phyloP scores from a whole-genome alignment of 2,113 vertebrate genomes.

The Sphaerodactylus townsendi region DNA sequence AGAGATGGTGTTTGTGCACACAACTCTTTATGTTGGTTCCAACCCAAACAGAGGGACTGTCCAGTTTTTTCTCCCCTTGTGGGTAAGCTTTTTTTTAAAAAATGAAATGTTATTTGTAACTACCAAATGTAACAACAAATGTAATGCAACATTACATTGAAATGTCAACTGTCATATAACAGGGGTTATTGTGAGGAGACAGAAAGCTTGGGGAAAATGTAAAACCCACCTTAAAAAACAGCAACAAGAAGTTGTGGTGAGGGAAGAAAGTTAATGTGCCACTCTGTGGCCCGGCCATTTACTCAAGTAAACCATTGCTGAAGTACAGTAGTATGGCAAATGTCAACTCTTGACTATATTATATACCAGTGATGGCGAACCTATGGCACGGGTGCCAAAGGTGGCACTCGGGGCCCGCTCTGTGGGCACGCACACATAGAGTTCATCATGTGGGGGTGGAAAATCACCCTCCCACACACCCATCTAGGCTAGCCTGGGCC shows the following conservation, averaged over 20 bases:
- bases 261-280: too few relatives aligned
- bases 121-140: not conserved
- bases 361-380: too few relatives aligned
- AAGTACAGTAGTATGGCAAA: too few relatives aligned
- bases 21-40: not conserved
- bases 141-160: not conserved
- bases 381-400: too few relatives aligned
- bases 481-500: too few relatives aligned
- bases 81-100: accelerated
- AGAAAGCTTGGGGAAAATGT: not conserved
- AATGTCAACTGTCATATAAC: not conserved
- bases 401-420: too few relatives aligned
- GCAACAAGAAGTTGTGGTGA: not conserved
- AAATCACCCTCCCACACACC: too few relatives aligned
- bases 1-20: accelerated
- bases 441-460: too few relatives aligned
- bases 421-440: too few relatives aligned
- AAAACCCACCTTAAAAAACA: not conserved
- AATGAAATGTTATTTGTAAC: not conserved
- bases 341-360: too few relatives aligned
- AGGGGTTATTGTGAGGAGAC: not conserved
- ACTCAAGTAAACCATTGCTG: too few relatives aligned
- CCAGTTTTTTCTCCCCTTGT: not conserved
- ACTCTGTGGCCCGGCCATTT: too few relatives aligned
- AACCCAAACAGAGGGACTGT: not conserved